Evolutionary conservation across 2,888 invertebrate species (phyloP).

Genomic region (Spodoptera littoralis): DNA sequence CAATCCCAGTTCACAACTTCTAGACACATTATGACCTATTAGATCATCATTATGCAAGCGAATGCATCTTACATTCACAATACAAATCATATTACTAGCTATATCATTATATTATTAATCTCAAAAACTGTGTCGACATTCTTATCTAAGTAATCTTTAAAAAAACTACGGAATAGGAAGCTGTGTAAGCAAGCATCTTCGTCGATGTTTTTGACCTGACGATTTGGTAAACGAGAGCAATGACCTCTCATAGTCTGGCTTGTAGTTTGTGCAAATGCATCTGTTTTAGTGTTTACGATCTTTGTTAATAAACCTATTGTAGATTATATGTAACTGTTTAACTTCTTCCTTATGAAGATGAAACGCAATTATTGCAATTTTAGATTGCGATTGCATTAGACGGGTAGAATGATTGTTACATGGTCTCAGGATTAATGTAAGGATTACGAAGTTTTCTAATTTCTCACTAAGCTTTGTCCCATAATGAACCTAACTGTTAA

Average conservation of each 20-base stretch:
- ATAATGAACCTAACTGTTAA: no score
- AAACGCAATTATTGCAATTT: constrained; percentile 11
- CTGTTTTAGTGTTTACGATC: constrained; percentile 12
- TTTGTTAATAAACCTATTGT: constrained; percentile 29
- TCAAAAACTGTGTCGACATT: constrained; percentile 44
- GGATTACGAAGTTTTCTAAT: no score
- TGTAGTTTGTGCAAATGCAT: constrained; percentile 34
- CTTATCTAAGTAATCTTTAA: constrained; percentile 21
- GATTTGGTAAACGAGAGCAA: constrained; percentile 15
- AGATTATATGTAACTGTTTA: constrained; percentile 10
- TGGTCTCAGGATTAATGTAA: no score
- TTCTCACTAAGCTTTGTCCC: no score
- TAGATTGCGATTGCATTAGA: constrained; percentile 11
- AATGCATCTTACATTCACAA: constrained; percentile 52
- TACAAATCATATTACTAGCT: constrained; percentile 6
- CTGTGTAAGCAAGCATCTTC: no score
- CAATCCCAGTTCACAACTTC: constrained; percentile 23
- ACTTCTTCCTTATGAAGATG: constrained; percentile 12
- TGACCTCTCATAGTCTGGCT: constrained; percentile 20
- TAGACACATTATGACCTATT: constrained; percentile 57
- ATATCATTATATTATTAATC: constrained; percentile 36
- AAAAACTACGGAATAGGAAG: constrained; percentile 40
- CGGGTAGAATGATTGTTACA: no score
- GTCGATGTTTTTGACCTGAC: constrained; percentile 23
- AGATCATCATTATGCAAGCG: constrained; percentile 59